Conservation (phyloP, 2,113 vertebrate species). For the Raphicerus campestris region DNA sequence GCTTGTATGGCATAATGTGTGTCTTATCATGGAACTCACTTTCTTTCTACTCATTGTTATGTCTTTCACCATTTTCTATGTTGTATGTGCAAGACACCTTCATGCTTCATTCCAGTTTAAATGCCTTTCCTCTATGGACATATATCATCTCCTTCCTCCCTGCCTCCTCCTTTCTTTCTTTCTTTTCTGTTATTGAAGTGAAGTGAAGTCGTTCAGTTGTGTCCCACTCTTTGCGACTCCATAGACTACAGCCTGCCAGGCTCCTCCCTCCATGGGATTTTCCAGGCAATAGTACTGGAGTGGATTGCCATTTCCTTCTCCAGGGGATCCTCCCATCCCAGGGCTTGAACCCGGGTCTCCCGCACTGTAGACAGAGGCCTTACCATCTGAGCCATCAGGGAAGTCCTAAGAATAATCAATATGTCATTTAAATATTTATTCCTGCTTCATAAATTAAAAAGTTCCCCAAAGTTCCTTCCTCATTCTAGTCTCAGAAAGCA, state of each 20-base stretch:
- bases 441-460: neutral
- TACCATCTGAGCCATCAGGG: too few species aligned
- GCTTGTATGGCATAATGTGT: neutral
- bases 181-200: too few species aligned
- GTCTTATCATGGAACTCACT: neutral
- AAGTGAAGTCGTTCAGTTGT: too few species aligned
- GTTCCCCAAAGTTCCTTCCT: neutral
- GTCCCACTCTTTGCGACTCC: too few species aligned
- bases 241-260: too few species aligned
- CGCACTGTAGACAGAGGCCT: too few species aligned
- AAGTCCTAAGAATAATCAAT: neutral
- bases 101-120: neutral
- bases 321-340: too few species aligned
- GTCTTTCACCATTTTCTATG: neutral
- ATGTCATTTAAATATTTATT: neutral
- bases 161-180: too few species aligned
- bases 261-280: too few species aligned
- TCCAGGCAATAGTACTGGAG: too few species aligned
- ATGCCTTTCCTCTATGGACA: fast-evolving
- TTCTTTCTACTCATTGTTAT: neutral
- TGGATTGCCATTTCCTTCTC: too few species aligned
- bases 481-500: neutral
- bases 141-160: neutral
- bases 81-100: neutral
- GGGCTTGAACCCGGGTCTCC: too few species aligned